phyloP scores from a whole-genome alignment of 2,797 vertebrate genomes.

The Pseudotriccus pelzelni region DNA sequence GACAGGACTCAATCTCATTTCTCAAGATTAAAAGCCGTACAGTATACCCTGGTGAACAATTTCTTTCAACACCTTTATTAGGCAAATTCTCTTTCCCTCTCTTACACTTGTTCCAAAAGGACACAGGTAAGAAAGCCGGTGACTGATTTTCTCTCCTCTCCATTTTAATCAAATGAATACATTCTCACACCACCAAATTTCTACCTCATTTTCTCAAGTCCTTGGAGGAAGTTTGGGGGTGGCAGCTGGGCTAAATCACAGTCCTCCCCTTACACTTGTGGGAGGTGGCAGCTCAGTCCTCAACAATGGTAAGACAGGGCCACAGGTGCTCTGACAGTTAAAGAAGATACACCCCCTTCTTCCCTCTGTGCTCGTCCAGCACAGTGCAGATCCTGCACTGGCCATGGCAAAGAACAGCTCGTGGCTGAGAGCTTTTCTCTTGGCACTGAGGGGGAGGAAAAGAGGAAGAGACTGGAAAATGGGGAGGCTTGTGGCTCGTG shows the following conservation, averaged over 20 bases:
- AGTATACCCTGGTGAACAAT: neutral
- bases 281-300: neutral
- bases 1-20: neutral
- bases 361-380: neutral
- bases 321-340: neutral
- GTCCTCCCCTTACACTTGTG: neutral
- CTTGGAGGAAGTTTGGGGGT: neutral
- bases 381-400: accelerated
- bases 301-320: neutral
- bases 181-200: neutral
- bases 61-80: neutral
- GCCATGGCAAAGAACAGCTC: neutral
- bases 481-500: accelerated
- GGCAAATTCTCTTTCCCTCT: neutral
- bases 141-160: neutral
- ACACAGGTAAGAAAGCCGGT: neutral
- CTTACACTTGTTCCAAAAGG: neutral
- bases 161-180: neutral
- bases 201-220: neutral
- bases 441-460: accelerated
- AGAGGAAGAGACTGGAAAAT: neutral
- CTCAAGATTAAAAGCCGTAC: neutral
- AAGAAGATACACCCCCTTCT: neutral
- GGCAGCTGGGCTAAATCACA: neutral
- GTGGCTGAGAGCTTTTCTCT: accelerated